Percentiles rank a stretch among this genome's conserved stretches.
These are phyloP conservation scores for Pegea sp. DNA, from an alignment of 23 tunicate species.

Conservation along the genomic window DNA sequence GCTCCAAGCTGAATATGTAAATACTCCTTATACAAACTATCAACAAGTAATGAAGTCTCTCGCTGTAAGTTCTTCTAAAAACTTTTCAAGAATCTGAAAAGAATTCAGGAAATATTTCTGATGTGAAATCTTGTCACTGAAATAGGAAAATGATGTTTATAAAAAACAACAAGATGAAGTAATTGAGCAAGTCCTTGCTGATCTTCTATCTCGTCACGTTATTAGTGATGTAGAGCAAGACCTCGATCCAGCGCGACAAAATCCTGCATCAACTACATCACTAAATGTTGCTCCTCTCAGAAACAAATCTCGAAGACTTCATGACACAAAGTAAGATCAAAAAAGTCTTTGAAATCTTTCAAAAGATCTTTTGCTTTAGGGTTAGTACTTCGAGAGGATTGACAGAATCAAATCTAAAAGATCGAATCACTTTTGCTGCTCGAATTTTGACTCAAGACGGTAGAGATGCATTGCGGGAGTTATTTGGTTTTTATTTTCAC, in stretches of 20 bases:
- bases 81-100: no score
- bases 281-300: conserved; percentile 53
- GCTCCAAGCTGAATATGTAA: conserved; percentile 46
- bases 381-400: conserved; percentile 63
- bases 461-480: conserved; percentile 58
- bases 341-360: no score
- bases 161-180: conserved; percentile 57
- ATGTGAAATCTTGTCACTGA: no score
- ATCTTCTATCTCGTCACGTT: conserved; percentile 79
- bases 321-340: conserved; percentile 75
- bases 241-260: conserved; percentile 62
- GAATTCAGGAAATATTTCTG: no score
- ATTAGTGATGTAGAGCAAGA: conserved; percentile 90
- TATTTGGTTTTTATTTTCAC: conserved; percentile 76
- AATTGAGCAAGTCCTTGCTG: conserved; percentile 79
- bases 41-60: conserved; percentile 52
- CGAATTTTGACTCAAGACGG: conserved; percentile 51
- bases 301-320: conserved; percentile 36
- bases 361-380: no score
- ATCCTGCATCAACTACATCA: conserved; percentile 48
- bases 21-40: conserved; percentile 43
- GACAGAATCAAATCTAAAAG: conserved; percentile 57
- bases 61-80: conserved; percentile 80
- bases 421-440: conserved; percentile 60
- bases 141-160: conserved; percentile 49